Evolutionary conservation across 2,888 invertebrate species (phyloP).

Genomic region (Fragum sueziense): DNA sequence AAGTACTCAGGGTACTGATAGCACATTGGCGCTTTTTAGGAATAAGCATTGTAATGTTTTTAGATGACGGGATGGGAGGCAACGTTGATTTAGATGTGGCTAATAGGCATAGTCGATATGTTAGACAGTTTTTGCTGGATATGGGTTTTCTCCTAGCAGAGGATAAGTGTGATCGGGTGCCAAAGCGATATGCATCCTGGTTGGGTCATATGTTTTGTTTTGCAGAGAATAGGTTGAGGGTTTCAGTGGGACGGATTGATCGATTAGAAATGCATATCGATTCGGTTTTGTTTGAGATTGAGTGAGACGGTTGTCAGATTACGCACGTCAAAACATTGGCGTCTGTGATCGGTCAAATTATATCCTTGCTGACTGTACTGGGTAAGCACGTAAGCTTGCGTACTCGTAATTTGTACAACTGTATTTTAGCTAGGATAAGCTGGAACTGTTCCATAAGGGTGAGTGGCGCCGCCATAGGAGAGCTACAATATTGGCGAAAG

Average conservation of each 20-base stretch:
- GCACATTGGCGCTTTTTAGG: slow-evolving; percentile 1
- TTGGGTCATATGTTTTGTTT: slow-evolving; percentile 17
- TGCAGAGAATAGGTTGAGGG: too few relatives aligned
- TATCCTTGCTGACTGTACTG: not conserved
- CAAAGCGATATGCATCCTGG: not conserved
- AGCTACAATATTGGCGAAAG: too few relatives aligned
- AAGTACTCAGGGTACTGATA: not conserved
- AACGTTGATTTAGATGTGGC: not conserved
- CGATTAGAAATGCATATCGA: slow-evolving; percentile 1
- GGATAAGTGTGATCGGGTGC: slow-evolving; percentile 17
- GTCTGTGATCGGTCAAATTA: too few relatives aligned
- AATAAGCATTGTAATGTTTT: slow-evolving; percentile 7
- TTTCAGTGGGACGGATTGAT: slow-evolving; percentile 5
- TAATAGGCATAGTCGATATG: not conserved
- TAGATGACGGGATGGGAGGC: slow-evolving; percentile 21
- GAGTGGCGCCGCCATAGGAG: too few relatives aligned
- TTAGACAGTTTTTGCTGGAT: not conserved
- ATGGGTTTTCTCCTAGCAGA: slow-evolving; percentile 22
- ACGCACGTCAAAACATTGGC: too few relatives aligned
- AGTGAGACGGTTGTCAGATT: too few relatives aligned
- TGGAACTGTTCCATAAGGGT: too few relatives aligned
- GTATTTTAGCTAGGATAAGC: too few relatives aligned
- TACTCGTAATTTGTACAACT: not conserved
- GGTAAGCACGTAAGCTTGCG: not conserved
- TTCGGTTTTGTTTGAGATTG: not conserved